A percentile compares a stretch with the other conserved stretches of the same genome.
phyloP scores from a whole-genome alignment of 2,888 invertebrate genomes.

The Campoletis raptor region DNA sequence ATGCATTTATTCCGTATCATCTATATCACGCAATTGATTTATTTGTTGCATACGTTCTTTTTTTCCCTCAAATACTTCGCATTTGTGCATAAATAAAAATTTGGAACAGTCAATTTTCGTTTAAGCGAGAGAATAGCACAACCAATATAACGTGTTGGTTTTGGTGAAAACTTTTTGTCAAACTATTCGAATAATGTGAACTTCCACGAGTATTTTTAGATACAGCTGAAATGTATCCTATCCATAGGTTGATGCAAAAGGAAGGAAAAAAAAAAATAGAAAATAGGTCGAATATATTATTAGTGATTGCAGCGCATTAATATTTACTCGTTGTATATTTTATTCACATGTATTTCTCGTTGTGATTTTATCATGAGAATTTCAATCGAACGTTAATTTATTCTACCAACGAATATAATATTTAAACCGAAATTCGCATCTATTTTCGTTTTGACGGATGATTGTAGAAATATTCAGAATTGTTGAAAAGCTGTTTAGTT shows the following conservation, averaged over 20 bases:
- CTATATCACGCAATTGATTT: background rate
- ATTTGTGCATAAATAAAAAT: background rate
- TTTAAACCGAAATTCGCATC: background rate
- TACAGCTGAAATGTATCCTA: background rate
- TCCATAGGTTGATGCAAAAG: background rate
- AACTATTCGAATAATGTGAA: background rate
- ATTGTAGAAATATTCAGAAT: background rate
- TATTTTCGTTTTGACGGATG: background rate
- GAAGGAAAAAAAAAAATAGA: background rate
- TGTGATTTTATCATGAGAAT: background rate
- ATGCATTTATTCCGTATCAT: background rate
- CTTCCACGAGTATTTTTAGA: background rate
- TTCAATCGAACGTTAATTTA: background rate
- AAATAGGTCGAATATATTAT: background rate
- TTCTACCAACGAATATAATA: background rate
- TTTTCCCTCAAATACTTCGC: background rate
- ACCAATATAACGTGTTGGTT: background rate
- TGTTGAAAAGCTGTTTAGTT: background rate
- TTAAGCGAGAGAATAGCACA: background rate
- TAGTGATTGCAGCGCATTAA: background rate
- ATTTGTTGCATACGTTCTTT: background rate
- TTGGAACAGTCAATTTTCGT: background rate
- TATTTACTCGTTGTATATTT: background rate
- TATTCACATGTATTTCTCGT: background rate
- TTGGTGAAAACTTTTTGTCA: background rate